A percentile compares a stretch with the other conserved stretches of the same genome.
These are phyloP conservation scores for Podilymbus podiceps DNA, from an alignment of 2,113 vertebrate species.

Conservation along the genomic window DNA sequence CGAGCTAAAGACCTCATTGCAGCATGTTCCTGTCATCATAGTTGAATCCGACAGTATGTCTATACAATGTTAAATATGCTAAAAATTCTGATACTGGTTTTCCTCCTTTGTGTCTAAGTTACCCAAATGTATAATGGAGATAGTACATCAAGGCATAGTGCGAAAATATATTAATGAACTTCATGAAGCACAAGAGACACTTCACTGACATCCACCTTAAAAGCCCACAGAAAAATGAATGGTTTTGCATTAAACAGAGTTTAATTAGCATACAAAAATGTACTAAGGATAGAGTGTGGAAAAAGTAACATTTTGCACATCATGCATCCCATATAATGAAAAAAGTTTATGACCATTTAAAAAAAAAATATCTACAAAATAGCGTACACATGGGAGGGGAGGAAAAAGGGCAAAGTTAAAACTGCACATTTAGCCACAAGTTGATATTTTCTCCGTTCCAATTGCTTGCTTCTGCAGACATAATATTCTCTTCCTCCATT, in stretches of 20 bases:
- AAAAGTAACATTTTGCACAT: not conserved
- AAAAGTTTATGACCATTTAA: not conserved
- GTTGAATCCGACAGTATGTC: not conserved
- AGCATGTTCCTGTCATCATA: not conserved
- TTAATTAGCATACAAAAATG: not conserved
- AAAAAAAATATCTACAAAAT: not conserved
- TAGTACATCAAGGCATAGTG: not conserved
- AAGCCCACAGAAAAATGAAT: not conserved
- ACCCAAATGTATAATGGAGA: not conserved
- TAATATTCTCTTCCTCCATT: not conserved
- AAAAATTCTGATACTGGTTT: not conserved
- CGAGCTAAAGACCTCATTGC: not conserved
- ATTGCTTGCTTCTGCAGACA: not conserved
- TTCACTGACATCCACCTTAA: not conserved
- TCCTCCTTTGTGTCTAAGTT: not conserved
- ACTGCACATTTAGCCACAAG: not conserved
- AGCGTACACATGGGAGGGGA: not conserved
- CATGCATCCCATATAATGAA: not conserved
- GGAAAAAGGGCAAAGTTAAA: not conserved
- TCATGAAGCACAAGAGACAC: not conserved
- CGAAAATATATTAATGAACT: not conserved
- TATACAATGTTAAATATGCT: not conserved
- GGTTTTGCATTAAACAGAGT: not conserved
- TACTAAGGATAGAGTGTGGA: not conserved
- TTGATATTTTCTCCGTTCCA: accelerated